phyloP scores from a whole-genome alignment of 2,113 vertebrate species.

The Podarcis raffonei region DNA sequence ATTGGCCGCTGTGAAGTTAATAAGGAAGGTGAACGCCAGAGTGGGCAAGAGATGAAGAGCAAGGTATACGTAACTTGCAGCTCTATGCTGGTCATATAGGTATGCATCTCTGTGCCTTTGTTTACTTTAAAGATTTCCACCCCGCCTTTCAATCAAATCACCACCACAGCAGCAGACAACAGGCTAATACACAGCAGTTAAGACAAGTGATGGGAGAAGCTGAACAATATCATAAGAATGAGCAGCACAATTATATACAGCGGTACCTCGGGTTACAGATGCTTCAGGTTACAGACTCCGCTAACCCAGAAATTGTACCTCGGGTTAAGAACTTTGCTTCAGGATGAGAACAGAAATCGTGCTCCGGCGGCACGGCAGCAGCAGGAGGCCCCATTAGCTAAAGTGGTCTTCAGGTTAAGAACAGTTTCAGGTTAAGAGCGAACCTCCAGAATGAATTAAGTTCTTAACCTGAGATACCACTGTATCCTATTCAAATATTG shows the following conservation, averaged over 20 bases:
- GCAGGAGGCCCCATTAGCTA: too few species aligned
- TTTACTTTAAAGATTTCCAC: not conserved
- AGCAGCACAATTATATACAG: not conserved
- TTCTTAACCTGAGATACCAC: too few species aligned
- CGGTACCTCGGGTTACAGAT: too few species aligned
- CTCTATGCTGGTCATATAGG: accelerated
- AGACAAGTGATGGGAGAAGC: not conserved
- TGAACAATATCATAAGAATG: not conserved
- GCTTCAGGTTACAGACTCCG: too few species aligned
- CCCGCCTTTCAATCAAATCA: not conserved
- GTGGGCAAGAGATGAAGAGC: not conserved
- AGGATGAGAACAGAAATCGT: too few species aligned
- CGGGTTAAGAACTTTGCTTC: too few species aligned
- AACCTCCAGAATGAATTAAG: too few species aligned
- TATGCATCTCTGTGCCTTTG: not conserved
- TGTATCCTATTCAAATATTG: too few species aligned
- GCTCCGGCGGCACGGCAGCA: too few species aligned
- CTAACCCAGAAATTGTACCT: too few species aligned
- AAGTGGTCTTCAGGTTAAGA: too few species aligned
- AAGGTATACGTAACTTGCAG: not conserved
- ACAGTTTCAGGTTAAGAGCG: too few species aligned
- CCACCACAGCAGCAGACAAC: not conserved
- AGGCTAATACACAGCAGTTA: not conserved
- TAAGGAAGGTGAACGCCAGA: constrained; percentile 46
- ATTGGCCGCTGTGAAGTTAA: constrained; percentile 55